Evolutionary conservation across 1,140 invertebrate genomes (phyloP), one percentile per base, ranked within the genome.

Genomic region (Drosophila ironensis): DNA sequence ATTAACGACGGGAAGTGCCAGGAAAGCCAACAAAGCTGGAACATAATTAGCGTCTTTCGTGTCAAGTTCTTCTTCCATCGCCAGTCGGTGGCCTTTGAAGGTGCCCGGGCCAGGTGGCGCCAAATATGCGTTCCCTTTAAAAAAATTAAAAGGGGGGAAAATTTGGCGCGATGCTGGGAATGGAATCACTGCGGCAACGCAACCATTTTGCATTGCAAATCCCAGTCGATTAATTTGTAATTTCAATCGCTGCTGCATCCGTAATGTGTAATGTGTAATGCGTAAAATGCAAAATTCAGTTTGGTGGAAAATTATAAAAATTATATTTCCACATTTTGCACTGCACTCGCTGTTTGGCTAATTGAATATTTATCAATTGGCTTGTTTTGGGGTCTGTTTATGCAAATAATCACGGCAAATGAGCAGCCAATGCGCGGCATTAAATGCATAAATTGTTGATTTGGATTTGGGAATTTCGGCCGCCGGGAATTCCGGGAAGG

Each of bases 331-430:
- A 30, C 22, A 25, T 38, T 76, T 53, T 56, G 42, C 30, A 33
- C 53, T 53, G 28, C 30, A 37, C 27, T 40, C 61, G 11, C 42
- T 45, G 20, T 52, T 17, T 54, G 61, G 47, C 42, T 78, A 82
- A 82, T 84, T 84, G 74, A 84, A 84, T 78, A 84, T 86, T 84
- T 84, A 84, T 84, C 80, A 86, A 84, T 56, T 35, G 37, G 61
- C 54, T 80, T 22, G 28, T 61, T 25, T 12, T 16, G 42, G 5
- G 25, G 11, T n/a, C 30, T 63, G 59, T 63, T 75, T 75, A 78
- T 78, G 80, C 64, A 70, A 84, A 82, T 82, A 76, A 77, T 64
- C 63, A 53, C 33, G 46, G 35, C 19, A 75, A 75, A 71, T 77
- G 46, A 69, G 57, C 63, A 51, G 20, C 47, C 14, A 77, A 64